Evolutionary conservation across 2,797 vertebrate genomes (phyloP).

Genomic region (Chiloscyllium punctatum): DNA sequence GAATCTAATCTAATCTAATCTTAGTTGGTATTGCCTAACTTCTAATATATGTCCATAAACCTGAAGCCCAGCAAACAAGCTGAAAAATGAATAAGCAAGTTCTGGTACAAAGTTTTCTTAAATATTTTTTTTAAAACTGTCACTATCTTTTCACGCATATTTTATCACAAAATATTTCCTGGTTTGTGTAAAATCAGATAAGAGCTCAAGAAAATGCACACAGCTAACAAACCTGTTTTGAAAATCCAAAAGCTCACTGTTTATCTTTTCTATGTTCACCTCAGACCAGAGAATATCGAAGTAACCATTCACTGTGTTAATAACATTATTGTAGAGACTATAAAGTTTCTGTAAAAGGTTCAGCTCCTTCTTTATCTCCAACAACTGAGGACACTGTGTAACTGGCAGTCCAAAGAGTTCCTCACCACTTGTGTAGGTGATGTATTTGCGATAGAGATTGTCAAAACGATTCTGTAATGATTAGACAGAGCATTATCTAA

Average conservation of each 20-base stretch:
- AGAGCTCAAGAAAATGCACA: background rate
- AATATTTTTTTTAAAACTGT: too few relatives aligned
- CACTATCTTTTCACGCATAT: background rate
- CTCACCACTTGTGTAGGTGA: slow-evolving; percentile 80
- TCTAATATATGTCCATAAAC: background rate
- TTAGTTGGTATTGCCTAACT: background rate
- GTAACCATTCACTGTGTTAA: slow-evolving; percentile 79
- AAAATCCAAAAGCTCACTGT: slow-evolving; percentile 79
- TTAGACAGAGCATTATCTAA: background rate
- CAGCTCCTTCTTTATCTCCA: slow-evolving; percentile 86
- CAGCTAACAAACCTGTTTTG: slow-evolving; percentile 68
- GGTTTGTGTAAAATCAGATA: background rate
- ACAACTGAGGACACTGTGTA: slow-evolving; percentile 77
- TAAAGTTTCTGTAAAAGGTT: slow-evolving; percentile 86
- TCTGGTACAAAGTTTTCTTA: background rate
- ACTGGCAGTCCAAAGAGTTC: slow-evolving; percentile 84
- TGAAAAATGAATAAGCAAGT: background rate
- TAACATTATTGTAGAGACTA: slow-evolving; percentile 80
- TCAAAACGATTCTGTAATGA: slow-evolving; percentile 80
- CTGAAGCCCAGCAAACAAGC: background rate
- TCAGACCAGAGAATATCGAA: slow-evolving; percentile 89
- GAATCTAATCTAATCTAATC: too few relatives aligned
- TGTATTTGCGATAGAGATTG: slow-evolving; percentile 80
- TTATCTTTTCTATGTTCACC: slow-evolving; percentile 82
- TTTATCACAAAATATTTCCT: background rate